These are phyloP conservation scores for Piscicola geometra DNA, from an alignment of 2,888 invertebrate species.

Conservation along the genomic window DNA sequence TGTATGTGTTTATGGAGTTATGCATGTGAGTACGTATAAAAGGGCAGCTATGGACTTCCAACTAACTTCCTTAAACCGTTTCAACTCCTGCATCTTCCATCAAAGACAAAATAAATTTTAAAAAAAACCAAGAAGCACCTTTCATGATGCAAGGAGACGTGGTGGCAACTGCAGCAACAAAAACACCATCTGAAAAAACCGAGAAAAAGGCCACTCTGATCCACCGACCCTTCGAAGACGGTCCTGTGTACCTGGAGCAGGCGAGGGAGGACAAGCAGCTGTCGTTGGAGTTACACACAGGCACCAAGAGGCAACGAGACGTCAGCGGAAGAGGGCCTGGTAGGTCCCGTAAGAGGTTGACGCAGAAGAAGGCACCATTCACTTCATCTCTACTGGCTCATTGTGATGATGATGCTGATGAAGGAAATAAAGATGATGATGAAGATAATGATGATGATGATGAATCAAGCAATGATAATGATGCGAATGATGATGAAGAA, in stretches of 20 bases:
- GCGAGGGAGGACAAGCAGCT: neutral
- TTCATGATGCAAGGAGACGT: neutral
- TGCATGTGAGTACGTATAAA: neutral
- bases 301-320: no score
- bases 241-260: slow-evolving; percentile 21
- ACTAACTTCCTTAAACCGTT: no score
- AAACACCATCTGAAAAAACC: no score
- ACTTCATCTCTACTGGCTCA: no score
- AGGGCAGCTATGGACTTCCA: no score
- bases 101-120: no score
- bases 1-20: no score
- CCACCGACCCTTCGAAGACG: slow-evolving; percentile 35
- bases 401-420: neutral
- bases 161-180: neutral
- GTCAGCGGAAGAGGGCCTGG: no score
- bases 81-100: no score
- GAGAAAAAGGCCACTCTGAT: slow-evolving; percentile 17
- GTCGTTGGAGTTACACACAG: neutral
- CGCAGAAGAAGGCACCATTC: no score
- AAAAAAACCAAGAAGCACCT: neutral
- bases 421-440: neutral
- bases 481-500: neutral
- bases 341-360: no score
- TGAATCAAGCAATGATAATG: neutral
- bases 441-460: neutral